Percentiles rank a stretch among this genome's conserved stretches.
Conservation (phyloP, 2,888 invertebrate genomes). For the Parthenolecanium corni region DNA sequence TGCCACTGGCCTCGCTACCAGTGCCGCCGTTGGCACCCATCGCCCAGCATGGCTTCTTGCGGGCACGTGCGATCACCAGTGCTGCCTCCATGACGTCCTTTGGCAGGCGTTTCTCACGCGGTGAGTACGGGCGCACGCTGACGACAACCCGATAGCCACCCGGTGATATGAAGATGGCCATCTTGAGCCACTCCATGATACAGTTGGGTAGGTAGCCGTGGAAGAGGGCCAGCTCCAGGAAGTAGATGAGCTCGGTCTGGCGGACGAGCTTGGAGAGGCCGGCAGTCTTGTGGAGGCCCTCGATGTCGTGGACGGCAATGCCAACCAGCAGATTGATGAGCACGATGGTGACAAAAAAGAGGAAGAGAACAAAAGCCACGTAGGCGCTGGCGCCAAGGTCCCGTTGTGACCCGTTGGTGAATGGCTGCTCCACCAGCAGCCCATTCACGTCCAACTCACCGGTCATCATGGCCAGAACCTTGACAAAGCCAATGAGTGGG, state of each 20-base stretch:
- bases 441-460: constrained; percentile 70
- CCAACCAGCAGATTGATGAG: constrained; percentile 76
- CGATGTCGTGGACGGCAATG: constrained; percentile 78
- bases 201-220: constrained; percentile 67
- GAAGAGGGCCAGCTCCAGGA: constrained; percentile 69
- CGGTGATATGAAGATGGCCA: constrained; percentile 50
- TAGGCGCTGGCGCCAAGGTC: constrained; percentile 64
- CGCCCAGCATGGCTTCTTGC: constrained; percentile 5
- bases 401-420: constrained; percentile 37
- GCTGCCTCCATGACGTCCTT: constrained; percentile 55
- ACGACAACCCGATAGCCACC: constrained; percentile 56
- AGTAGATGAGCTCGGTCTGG: constrained; percentile 75
- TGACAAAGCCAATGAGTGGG: constrained; percentile 72
- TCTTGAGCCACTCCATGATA: constrained; percentile 37
- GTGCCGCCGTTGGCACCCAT: neutral
- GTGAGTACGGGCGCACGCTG: constrained; percentile 71
- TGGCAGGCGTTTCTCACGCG: constrained; percentile 67
- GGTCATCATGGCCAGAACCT: constrained; percentile 80
- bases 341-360: constrained; percentile 72
- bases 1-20: neutral
- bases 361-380: constrained; percentile 65
- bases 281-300: constrained; percentile 72
- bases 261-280: constrained; percentile 70
- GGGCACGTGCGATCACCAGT: constrained; percentile 10
- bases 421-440: constrained; percentile 60